phyloP scores from a whole-genome alignment of 2,888 invertebrate genomes.

The Minunthozetes semirufus region DNA sequence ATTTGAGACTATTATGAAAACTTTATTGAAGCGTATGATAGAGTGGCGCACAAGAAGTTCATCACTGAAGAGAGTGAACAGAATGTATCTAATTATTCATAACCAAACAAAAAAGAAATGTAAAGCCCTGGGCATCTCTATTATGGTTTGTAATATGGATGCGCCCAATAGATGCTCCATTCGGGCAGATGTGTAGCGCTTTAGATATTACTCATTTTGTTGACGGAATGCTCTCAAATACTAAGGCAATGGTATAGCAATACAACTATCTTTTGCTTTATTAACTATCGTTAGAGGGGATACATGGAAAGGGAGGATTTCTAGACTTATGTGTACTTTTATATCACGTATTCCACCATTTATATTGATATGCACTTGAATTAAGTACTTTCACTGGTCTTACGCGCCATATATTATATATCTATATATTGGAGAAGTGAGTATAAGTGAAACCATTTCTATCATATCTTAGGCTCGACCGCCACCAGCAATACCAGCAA shows the following conservation, averaged over 20 bases:
- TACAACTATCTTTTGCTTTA: conserved; percentile 26
- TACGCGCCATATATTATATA: conserved; percentile 16
- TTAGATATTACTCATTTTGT: conserved; percentile 22
- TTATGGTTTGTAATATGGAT: conserved; percentile 27
- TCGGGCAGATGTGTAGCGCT: conserved; percentile 22
- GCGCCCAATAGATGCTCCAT: not conserved
- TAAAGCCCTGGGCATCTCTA: conserved; percentile 8
- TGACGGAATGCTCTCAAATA: not conserved
- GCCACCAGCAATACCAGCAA: conserved; percentile 26
- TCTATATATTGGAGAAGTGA: not conserved
- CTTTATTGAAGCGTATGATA: conserved; percentile 13
- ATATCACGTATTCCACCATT: conserved; percentile 22
- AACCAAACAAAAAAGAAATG: conserved; percentile 10
- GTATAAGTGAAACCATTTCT: conserved; percentile 15
- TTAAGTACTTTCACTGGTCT: conserved; percentile 17
- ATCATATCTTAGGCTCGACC: conserved; percentile 15
- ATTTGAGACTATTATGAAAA: conserved; percentile 30
- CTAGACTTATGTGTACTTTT: conserved; percentile 29
- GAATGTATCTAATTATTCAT: conserved; percentile 31
- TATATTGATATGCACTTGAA: conserved; percentile 32
- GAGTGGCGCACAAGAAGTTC: not conserved
- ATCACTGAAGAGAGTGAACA: conserved; percentile 1
- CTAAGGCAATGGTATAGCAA: conserved; percentile 1
- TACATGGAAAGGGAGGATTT: conserved; percentile 32
- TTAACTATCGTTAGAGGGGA: conserved; percentile 31